A percentile compares a stretch with the other conserved stretches of the same genome.
These are phyloP conservation scores for Euplagia quadripunctaria DNA, from an alignment of 2,888 invertebrate genomes.

Conservation along the genomic window DNA sequence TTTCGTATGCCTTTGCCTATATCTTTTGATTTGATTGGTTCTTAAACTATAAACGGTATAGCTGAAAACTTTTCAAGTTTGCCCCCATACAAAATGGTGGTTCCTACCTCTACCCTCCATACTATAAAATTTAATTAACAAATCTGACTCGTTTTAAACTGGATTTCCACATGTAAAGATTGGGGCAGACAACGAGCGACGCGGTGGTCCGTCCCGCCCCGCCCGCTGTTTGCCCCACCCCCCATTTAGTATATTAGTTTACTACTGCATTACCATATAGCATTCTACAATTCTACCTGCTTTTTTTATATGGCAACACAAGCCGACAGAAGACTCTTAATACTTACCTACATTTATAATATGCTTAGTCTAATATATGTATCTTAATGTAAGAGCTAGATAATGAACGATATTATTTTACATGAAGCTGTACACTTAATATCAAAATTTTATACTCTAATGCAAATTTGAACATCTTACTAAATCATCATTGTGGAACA, in stretches of 20 bases:
- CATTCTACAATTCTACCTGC: neutral
- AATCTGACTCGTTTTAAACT: too few relatives aligned
- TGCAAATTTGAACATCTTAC: neutral
- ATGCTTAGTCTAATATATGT: conserved; percentile 14
- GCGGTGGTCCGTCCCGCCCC: too few relatives aligned
- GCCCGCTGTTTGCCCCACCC: too few relatives aligned
- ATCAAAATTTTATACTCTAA: too few relatives aligned
- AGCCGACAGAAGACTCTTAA: neutral
- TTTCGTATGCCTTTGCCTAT: too few relatives aligned
- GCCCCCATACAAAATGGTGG: neutral
- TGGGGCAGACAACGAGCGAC: too few relatives aligned
- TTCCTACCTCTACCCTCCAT: neutral
- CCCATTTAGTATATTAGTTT: neutral
- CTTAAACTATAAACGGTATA: neutral
- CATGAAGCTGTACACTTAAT: neutral
- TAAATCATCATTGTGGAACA: neutral
- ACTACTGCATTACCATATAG: neutral
- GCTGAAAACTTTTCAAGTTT: too few relatives aligned
- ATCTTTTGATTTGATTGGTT: neutral
- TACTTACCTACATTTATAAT: neutral
- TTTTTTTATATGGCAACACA: conserved; percentile 7
- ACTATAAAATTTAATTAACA: neutral
- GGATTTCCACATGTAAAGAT: too few relatives aligned
- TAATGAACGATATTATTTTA: conserved; percentile 20
- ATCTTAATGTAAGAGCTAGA: conserved; percentile 44